Evolutionary conservation across 2,888 invertebrate species (phyloP).

Genomic region (Himalopsyche japonica): DNA sequence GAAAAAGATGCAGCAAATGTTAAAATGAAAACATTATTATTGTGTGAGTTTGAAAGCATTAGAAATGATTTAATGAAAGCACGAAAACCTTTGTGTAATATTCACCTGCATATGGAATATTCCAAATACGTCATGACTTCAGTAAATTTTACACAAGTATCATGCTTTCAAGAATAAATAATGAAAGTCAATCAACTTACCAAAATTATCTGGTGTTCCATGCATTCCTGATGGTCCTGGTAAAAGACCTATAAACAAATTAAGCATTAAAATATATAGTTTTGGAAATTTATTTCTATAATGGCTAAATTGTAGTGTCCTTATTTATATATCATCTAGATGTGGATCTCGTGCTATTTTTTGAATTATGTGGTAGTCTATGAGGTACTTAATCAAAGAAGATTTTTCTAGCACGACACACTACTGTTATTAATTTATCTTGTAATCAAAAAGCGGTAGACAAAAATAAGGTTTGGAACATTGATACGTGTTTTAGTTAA

Average conservation of each 20-base stretch:
- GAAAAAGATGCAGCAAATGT: not conserved
- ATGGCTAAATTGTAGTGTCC: no score
- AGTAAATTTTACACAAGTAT: not conserved
- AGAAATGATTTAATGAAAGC: not conserved
- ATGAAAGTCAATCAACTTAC: slow-evolving; percentile 59
- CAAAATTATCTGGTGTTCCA: slow-evolving; percentile 76
- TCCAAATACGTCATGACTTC: not conserved
- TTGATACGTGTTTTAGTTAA: not conserved
- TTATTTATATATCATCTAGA: no score
- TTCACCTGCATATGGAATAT: not conserved
- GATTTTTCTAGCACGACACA: no score
- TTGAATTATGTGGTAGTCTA: no score
- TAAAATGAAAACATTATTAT: not conserved
- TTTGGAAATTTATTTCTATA: no score
- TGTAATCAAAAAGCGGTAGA: no score
- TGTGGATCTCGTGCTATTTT: no score
- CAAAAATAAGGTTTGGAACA: not conserved
- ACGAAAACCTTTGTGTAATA: not conserved
- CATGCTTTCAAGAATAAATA: not conserved
- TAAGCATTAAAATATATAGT: no score
- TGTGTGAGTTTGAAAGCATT: not conserved
- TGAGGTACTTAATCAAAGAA: no score
- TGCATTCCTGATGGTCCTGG: slow-evolving; percentile 87
- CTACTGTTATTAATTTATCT: no score
- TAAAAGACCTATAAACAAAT: slow-evolving; percentile 72